Conservation (phyloP, 1,140 invertebrate species). For the Trichoplusia ni region DNA sequence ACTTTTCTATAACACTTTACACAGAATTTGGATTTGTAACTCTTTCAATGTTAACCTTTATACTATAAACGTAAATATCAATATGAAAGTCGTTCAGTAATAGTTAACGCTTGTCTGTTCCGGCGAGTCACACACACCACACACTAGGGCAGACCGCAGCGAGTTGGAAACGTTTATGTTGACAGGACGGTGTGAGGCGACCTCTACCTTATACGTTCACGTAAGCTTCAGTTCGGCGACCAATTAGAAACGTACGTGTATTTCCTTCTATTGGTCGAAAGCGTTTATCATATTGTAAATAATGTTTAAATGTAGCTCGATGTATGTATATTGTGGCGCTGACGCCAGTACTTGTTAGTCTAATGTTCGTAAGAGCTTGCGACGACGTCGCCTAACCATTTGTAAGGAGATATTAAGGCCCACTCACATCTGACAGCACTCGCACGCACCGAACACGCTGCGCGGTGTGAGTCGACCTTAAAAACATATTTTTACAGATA, state of each 20-base stretch:
- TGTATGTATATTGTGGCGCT: constrained; percentile 29
- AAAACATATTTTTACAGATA: constrained; percentile 30
- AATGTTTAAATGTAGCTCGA: constrained; percentile 28
- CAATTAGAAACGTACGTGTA: constrained; percentile 6
- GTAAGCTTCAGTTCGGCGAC: constrained; percentile 3
- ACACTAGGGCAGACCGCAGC: background rate
- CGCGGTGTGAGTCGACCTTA: background rate
- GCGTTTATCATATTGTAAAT: constrained; percentile 23
- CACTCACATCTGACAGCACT: background rate
- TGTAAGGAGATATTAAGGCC: constrained; percentile 2
- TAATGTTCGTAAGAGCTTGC: constrained; percentile 28
- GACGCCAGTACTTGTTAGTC: background rate
- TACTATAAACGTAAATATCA: no score
- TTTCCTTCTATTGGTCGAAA: constrained; percentile 10
- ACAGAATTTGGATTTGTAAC: no score
- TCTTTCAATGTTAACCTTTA: no score
- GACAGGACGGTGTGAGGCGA: background rate
- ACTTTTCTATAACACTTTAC: constrained; percentile 25
- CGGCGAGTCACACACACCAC: background rate
- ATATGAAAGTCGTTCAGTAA: background rate
- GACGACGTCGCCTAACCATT: constrained; percentile 15
- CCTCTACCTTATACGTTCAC: background rate
- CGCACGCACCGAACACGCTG: no score
- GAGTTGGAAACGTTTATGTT: background rate
- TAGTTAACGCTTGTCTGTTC: background rate